These are phyloP conservation scores for Aphrocallistes beatrix DNA, from an alignment of 37 sponge, comb jelly and placozoan species.

Conservation along the genomic window DNA sequence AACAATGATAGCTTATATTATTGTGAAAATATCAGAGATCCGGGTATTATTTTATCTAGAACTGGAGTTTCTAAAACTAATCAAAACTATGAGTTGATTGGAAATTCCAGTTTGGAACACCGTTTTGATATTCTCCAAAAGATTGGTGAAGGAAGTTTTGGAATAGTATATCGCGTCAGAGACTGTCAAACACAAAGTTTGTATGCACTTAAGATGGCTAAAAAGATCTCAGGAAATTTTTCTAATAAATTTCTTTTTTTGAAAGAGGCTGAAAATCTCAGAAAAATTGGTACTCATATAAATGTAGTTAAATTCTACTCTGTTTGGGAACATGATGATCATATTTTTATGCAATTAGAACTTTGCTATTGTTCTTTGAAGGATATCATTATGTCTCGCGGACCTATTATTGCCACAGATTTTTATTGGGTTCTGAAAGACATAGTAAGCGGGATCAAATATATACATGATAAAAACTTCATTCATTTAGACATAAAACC, in stretches of 20 bases:
- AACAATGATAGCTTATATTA: too few relatives aligned
- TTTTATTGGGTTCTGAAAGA: background rate
- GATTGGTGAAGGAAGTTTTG: background rate
- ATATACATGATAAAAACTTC: background rate
- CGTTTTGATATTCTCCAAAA: background rate
- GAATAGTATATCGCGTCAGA: background rate
- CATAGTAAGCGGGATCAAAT: background rate
- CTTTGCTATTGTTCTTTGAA: background rate
- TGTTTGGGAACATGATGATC: background rate
- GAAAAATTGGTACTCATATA: background rate
- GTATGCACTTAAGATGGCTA: background rate
- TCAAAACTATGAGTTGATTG: background rate
- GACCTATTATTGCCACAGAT: background rate
- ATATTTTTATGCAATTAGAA: background rate
- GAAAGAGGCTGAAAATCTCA: background rate
- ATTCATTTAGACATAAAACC: constrained; percentile 12
- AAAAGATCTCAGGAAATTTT: background rate
- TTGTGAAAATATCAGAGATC: background rate
- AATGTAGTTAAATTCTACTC: background rate
- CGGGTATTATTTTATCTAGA: too few relatives aligned
- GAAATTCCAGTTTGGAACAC: background rate
- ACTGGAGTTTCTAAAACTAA: background rate
- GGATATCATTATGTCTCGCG: background rate
- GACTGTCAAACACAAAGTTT: background rate
- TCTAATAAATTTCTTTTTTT: background rate